These are phyloP conservation scores for Melanerpes formicivorus DNA, from an alignment of 2,113 vertebrate genomes.

Conservation along the genomic window DNA sequence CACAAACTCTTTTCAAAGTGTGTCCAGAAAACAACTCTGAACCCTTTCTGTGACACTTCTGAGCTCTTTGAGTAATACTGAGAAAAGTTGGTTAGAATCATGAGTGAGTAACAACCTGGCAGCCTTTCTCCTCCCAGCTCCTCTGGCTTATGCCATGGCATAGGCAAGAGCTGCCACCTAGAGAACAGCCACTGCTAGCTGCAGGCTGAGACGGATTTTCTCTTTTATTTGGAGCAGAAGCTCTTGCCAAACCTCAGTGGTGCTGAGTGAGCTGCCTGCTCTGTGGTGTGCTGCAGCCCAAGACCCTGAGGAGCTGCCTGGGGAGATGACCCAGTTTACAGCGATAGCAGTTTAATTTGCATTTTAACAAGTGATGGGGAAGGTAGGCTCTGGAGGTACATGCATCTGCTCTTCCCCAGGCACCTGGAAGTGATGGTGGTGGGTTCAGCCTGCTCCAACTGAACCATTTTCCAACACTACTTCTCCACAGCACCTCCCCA, in stretches of 20 bases:
- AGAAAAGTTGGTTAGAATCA: neutral
- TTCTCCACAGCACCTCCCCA: neutral
- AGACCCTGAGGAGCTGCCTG: neutral
- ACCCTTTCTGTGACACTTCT: neutral
- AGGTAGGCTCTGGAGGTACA: fast-evolving
- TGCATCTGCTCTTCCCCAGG: neutral
- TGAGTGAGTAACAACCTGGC: fast-evolving
- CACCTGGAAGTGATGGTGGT: fast-evolving
- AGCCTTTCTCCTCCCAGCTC: neutral
- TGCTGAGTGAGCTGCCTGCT: neutral
- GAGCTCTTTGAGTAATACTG: neutral
- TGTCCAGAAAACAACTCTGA: neutral
- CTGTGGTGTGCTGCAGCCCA: fast-evolving
- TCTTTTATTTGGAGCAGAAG: fast-evolving
- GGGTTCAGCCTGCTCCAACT: neutral
- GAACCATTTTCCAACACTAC: fast-evolving
- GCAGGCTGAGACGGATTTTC: neutral
- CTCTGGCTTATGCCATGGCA: fast-evolving
- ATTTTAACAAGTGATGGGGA: fast-evolving
- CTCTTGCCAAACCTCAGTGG: neutral
- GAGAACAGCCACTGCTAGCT: neutral
- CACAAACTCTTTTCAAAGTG: neutral
- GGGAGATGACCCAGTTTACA: fast-evolving
- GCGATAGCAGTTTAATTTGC: neutral
- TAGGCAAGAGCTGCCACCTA: slow-evolving; percentile 42